Evolutionary conservation across 2,797 vertebrate species (phyloP).

Genomic region (Holocentrus rufus): DNA sequence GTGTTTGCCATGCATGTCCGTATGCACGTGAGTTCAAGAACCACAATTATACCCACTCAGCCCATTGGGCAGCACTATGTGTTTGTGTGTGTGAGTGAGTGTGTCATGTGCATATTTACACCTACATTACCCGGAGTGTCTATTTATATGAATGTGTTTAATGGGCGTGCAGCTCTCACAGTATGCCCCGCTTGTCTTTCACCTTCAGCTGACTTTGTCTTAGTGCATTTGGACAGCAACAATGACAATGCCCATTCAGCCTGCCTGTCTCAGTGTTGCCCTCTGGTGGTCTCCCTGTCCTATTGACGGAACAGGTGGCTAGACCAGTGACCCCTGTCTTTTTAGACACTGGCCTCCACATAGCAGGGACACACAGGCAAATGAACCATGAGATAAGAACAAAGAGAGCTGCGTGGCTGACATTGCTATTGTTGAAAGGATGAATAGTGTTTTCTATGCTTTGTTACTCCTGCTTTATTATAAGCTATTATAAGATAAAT

Average conservation of each 20-base stretch:
- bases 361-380: slow-evolving; percentile 10
- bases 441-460: not conserved
- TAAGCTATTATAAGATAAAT: not conserved
- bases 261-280: slow-evolving; percentile 51
- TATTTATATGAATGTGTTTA: not conserved
- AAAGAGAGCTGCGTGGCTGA: not conserved
- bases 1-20: not conserved
- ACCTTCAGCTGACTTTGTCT: slow-evolving; percentile 80
- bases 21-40: not conserved
- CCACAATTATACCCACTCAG: not conserved
- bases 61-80: too few species aligned
- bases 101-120: too few species aligned
- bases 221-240: slow-evolving; percentile 15
- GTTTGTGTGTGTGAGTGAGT: not conserved
- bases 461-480: too few species aligned
- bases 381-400: not conserved
- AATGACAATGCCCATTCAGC: slow-evolving; percentile 22
- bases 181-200: slow-evolving; percentile 46
- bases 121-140: too few species aligned
- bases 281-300: slow-evolving; percentile 54
- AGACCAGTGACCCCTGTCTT: slow-evolving; percentile 12
- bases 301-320: slow-evolving; percentile 44
- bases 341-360: not conserved
- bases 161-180: slow-evolving; percentile 3
- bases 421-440: not conserved